Conservation (phyloP, 2,888 invertebrate species). For the Drosophila nr. fundita region DNA sequence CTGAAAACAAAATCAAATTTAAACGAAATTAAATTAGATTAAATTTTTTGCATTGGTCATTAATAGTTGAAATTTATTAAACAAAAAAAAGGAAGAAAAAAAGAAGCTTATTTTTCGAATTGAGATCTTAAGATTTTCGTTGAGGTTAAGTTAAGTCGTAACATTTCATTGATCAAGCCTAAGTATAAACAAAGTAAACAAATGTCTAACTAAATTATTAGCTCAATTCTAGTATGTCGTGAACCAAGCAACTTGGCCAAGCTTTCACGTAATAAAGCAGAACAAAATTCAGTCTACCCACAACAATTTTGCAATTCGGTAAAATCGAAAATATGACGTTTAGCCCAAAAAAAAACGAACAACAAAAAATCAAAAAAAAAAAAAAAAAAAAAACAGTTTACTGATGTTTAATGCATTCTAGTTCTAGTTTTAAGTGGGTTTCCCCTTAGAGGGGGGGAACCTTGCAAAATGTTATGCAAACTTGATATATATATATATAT, state of each 20-base stretch:
- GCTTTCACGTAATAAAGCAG: constrained; percentile 7
- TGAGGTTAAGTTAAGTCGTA: constrained; percentile 24
- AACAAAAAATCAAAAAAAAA: no score
- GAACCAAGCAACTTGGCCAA: constrained; percentile 45
- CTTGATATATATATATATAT: constrained; percentile 3
- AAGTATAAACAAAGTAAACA: constrained; percentile 26
- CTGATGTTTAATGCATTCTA: constrained; percentile 6
- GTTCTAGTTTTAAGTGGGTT: constrained; percentile 12
- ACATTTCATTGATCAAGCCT: constrained; percentile 22
- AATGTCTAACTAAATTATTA: constrained; percentile 54
- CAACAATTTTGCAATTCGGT: constrained; percentile 24
- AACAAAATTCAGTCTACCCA: constrained; percentile 21
- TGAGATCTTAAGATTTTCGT: constrained; percentile 57
- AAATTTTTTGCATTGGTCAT: constrained; percentile 63
- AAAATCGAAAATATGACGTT: constrained; percentile 4
- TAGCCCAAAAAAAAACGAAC: constrained; percentile 5
- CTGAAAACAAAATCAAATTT: constrained; percentile 55
- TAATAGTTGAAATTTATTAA: constrained; percentile 67
- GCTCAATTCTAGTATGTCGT: constrained; percentile 62
- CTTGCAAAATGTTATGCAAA: constrained; percentile 44
- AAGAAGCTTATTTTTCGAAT: constrained; percentile 56
- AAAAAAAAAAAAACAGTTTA: not conserved
- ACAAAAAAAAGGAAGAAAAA: constrained; percentile 16
- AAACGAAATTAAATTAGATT: constrained; percentile 44
- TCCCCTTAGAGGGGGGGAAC: constrained; percentile 13